phyloP scores from a whole-genome alignment of 2,797 vertebrate species.

The Hippopotamyrus pictus region DNA sequence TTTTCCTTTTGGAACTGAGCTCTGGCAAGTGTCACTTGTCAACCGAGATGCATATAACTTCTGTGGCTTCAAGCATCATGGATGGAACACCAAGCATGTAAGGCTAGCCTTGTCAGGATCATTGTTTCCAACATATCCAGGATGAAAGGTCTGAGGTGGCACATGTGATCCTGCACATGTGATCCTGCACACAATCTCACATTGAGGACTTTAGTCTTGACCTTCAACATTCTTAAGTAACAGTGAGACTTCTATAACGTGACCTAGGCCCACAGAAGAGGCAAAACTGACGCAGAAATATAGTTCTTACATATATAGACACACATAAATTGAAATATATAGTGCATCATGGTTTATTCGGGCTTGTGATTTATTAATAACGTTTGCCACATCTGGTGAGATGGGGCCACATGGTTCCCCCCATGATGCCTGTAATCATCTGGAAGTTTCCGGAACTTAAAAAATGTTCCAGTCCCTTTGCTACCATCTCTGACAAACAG shows the following conservation, averaged over 20 bases:
- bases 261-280: neutral
- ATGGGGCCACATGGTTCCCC: neutral
- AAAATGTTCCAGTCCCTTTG: neutral
- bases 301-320: neutral
- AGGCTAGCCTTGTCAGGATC: neutral
- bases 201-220: neutral
- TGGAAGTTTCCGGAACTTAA: neutral
- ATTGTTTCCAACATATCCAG: neutral
- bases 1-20: neutral
- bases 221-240: neutral
- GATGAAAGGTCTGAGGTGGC: neutral
- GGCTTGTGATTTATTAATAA: neutral
- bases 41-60: neutral
- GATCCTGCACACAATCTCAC: neutral
- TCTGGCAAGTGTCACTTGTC: neutral
- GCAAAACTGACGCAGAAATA: neutral
- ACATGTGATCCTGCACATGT: neutral
- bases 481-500: neutral
- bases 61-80: neutral
- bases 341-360: neutral
- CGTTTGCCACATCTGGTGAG: neutral
- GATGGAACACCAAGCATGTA: neutral
- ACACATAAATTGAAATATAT: neutral
- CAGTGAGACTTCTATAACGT: neutral
- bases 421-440: neutral